Base-by-base conservation (phyloP, 2,888 invertebrate genomes). In the Tenthredo mesomela region DNA sequence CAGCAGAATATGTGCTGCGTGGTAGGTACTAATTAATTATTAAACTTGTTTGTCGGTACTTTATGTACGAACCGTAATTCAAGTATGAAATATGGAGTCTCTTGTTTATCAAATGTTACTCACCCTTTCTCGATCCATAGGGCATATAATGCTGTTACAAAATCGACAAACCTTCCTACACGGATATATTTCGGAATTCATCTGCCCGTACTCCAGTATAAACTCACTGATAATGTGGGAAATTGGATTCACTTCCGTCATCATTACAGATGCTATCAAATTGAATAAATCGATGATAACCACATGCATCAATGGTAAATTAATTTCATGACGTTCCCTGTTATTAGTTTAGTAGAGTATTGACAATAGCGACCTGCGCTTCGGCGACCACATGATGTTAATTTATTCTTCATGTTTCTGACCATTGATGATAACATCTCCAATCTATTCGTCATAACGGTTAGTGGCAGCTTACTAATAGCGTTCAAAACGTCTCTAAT, bases 1-100 rank as follows among this genome's bases (percentile, higher is more conserved):
- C 89, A 88, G 85, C 88, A 89, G 29, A 85, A 86, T 25, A 86
- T 61, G 0, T 85, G 83, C 88, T 89, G 80, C 33, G 29, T 21
- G 21, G 61, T 18, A 43, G 21, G 61, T 18, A 43, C 40, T 43
- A 21, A 73, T 21, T 73, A 43, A 73, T 43, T 67, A 33, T 15
- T 33, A 12, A 12, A 43, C 25, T 25, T 73, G 33, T 33, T 33
- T 29, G 33, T 29, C 6, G 67, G 33, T 61, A 12, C 12, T 61
- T 29, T 61, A n/a, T 7, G n/a, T 21, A 25, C 10, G 61, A 2
- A 25, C 25, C 61, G 9, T 25, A 12, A 25, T 61, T 25, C 61
- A 2, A 25, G 61, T 67, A 10, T 67, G 18, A 67, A 67, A 33
- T 67, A 67, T 67, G 29, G 25, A 67, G 15, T 67, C 33, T 67